phyloP scores from a whole-genome alignment of 30 jellyfish, hydroid and myxozoan genomes.

The Aurelia coerulea region DNA sequence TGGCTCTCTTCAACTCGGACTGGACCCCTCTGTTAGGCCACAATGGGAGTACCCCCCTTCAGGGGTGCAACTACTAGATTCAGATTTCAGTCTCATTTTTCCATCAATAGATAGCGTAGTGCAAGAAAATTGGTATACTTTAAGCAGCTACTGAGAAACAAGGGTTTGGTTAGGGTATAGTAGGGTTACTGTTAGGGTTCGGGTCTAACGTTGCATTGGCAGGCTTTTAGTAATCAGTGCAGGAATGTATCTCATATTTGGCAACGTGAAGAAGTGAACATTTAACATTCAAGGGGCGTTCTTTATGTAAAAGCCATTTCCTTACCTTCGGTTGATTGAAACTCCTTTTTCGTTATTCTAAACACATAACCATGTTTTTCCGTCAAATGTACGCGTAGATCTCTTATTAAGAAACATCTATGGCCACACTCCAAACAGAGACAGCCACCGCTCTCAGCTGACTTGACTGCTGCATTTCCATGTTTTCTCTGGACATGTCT shows the following conservation, averaged over 20 bases:
- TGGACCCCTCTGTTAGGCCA: too few relatives aligned
- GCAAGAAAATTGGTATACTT: too few relatives aligned
- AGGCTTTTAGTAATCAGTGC: not conserved
- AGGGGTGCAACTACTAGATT: too few relatives aligned
- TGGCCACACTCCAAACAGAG: constrained; percentile 14
- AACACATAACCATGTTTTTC: constrained; percentile 10
- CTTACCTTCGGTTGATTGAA: not conserved
- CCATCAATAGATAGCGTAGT: too few relatives aligned
- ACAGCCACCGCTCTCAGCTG: constrained; percentile 21
- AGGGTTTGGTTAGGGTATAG: too few relatives aligned
- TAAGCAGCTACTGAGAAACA: too few relatives aligned
- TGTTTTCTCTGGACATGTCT: constrained; percentile 11
- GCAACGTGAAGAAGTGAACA: too few relatives aligned
- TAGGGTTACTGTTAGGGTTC: not conserved
- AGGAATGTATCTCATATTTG: not conserved
- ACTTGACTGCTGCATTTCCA: constrained; percentile 13
- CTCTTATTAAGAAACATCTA: constrained; percentile 4
- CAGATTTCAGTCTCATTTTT: too few relatives aligned
- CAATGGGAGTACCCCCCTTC: too few relatives aligned
- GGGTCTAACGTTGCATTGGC: not conserved
- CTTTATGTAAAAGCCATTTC: too few relatives aligned
- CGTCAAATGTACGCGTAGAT: constrained; percentile 11
- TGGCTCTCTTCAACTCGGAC: too few relatives aligned
- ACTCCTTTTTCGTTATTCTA: not conserved
- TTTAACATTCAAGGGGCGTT: too few relatives aligned